Evolutionary conservation across 2,113 vertebrate genomes (phyloP).

Genomic region (Aegotheles bennettii): DNA sequence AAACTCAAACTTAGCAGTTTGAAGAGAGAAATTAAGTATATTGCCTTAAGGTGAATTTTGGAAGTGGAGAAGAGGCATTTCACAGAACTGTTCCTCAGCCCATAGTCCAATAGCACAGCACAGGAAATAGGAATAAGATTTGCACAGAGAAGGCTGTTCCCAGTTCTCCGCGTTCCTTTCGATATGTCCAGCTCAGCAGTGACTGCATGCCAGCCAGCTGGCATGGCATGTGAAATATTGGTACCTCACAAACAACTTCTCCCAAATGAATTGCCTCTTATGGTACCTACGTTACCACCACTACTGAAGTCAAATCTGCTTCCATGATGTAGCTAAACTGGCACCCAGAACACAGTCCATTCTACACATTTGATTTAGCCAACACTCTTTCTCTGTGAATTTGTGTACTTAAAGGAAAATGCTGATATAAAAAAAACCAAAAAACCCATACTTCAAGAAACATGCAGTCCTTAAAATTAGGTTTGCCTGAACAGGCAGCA

Average conservation of each 20-base stretch:
- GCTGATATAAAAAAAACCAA: not conserved
- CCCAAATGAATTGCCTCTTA: not conserved
- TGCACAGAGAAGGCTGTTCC: not conserved
- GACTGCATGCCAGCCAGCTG: not conserved
- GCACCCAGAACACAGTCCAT: fast-evolving
- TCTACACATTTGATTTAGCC: not conserved
- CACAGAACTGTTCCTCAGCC: not conserved
- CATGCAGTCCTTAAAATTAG: not conserved
- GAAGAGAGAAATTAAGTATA: not conserved
- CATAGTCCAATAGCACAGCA: not conserved
- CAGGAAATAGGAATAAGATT: not conserved
- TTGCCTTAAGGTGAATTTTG: not conserved
- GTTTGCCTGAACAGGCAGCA: not conserved
- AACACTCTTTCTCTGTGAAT: not conserved
- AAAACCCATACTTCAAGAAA: not conserved
- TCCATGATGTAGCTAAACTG: not conserved
- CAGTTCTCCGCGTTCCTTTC: not conserved
- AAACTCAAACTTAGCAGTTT: not conserved
- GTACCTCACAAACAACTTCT: not conserved
- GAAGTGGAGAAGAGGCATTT: not conserved
- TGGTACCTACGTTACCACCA: fast-evolving
- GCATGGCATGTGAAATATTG: not conserved
- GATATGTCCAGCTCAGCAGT: not conserved
- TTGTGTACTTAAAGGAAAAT: not conserved
- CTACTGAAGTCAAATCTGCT: not conserved